Conservation (phyloP, 1,140 invertebrate species). For the Drosophila seguyi region DNA sequence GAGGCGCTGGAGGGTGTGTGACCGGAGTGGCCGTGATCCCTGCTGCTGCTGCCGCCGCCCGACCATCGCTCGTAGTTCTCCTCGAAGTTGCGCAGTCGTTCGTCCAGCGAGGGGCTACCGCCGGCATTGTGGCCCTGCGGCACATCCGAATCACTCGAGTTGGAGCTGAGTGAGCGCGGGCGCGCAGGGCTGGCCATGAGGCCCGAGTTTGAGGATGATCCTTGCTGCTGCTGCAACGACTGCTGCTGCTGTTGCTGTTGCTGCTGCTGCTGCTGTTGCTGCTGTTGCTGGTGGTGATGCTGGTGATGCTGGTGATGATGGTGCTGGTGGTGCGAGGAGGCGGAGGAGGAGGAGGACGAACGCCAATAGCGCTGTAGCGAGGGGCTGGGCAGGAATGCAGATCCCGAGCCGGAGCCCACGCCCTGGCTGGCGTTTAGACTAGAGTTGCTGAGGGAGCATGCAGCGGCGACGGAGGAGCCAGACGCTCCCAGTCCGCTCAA, state of each 20-base stretch:
- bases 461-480: conserved; percentile 9
- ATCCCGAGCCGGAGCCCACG: conserved; percentile 44
- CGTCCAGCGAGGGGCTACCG: conserved; percentile 90
- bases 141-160: conserved; percentile 87
- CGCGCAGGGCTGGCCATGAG: conserved; percentile 86
- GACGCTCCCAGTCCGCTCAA: conserved; percentile 13
- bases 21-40: conserved; percentile 31
- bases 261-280: conserved; percentile 17
- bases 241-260: conserved; percentile 43
- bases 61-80: conserved; percentile 97
- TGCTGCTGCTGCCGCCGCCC: conserved; percentile 88
- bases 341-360: conserved; percentile 72
- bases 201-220: conserved; percentile 47
- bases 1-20: conserved; percentile 46
- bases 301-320: conserved; percentile 74
- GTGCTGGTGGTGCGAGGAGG: conserved; percentile 76
- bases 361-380: conserved; percentile 75
- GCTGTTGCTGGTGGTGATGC: conserved; percentile 50
- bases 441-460: conserved; percentile 72
- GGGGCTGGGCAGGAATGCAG: conserved; percentile 70
- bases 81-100: conserved; percentile 94
- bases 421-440: conserved; percentile 70
- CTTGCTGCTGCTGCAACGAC: conserved; percentile 40
- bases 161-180: conserved; percentile 88
- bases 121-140: conserved; percentile 86